Base-by-base conservation (phyloP, 2,113 vertebrate species). In the Paramisgurnus dabryanus region DNA sequence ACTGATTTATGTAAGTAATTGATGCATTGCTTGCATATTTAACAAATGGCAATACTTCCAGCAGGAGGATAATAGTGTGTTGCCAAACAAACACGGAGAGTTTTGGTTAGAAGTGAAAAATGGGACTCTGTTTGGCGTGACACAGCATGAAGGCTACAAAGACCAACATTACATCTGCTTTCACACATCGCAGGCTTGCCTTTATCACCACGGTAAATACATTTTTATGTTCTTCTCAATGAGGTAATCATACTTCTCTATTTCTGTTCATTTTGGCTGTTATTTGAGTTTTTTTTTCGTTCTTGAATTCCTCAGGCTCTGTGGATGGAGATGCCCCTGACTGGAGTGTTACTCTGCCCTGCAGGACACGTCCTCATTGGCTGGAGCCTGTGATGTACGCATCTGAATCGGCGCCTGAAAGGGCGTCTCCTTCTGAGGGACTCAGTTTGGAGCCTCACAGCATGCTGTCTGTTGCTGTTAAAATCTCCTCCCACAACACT, bases 161-260 rank as follows among this genome's bases (percentile, higher is more conserved):
- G 96, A 98, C 87, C 96, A 96, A 80, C 96, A 98, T 88, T 98
- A 96, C 72, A 86, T 98, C 84, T 98, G 98, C 85, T 95, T 98
- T 63, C 96, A 99, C 82, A 95, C 93, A 10, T 92, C 90, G 84
- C 94, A 90, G 74, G 88, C 98, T 67, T 96, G 94, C 85, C 94
- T 98, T 55, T 95, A 96, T 89, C 97, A 99, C 86, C 95, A 97
- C 95, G 97, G 98, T 99, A 94, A 87, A 13, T 11, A 18, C 43
- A 5, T 53, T 12, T n/a, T 15, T 0, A 22, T 15, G 8, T 40
- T 50, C 7, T 63, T 12, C 27, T 45, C 11, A 53, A 12, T 53
- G 12, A 53, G 50, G 11, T 53, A 13, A 15, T 53, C 13, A 5
- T 53, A 53, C 49, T 12, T 50, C 1, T 50, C 12, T 12, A 50